Base-by-base conservation (phyloP, 2,113 vertebrate species). In the Tachysurus vachellii region DNA sequence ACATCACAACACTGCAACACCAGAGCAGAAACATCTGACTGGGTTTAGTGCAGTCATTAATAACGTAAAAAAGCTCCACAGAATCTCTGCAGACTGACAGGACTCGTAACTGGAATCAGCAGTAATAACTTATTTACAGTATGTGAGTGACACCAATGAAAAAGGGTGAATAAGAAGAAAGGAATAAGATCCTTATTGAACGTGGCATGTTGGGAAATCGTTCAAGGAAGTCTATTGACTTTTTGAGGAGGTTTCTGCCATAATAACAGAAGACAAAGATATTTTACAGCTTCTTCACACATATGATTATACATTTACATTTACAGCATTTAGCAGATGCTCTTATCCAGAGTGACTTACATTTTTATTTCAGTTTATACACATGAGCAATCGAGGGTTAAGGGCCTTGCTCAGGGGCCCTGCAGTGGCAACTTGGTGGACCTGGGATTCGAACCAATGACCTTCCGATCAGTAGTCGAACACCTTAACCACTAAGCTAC, bases 1-100 rank as follows among this genome's bases (percentile, higher is more conserved):
- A 28, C 36, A 36, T 36, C 85, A 84, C 56, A 61, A 28, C 82
- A 85, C 88, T 50, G 17, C 44, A 66, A 44, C 71, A 79, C 54
- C 6, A 53, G 62, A 21, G 19, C 23, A 68, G 28, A 44, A 80
- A 81, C 88, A 87, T 89, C 88, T 89, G 84, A 89, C 76, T 85
- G 6, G 64, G 59, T 42, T 87, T 82, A 85, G 57, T 26, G 73
- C 11, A n/a, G 31, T 81, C 57, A 73, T 81, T 59, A 89, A 57
- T 73, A 66, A 71, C 68, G 76, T 68, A 26, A 44, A 85, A 70
- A 87, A 19, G 54, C 59, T 87, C 77, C 68, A 44, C 36, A 61
- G 9, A 36, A 71, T 75, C 42, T 42, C 26, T 5, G 53, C 23
- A 85, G 59, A 84, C 57, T 68, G 88, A 80, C 56, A 79, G 85